Evolutionary conservation across 1,140 invertebrate species (phyloP).

Genomic region (Idris sp.): DNA sequence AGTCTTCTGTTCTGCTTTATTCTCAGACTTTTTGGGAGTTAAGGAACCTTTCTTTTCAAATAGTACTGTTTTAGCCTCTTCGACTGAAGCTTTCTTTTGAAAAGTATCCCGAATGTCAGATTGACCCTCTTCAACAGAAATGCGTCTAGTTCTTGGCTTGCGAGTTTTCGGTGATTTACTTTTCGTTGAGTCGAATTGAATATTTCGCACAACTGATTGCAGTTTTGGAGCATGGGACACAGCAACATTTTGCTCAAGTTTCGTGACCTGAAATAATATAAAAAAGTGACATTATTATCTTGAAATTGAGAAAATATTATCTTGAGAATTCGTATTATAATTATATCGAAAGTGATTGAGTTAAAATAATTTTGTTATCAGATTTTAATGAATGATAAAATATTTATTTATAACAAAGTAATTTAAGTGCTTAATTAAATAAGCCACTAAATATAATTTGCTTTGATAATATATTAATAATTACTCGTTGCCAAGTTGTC

Average conservation of each 20-base stretch:
- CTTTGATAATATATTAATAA: too few species aligned
- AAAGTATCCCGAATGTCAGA: constrained; percentile 73
- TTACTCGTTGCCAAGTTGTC: too few species aligned
- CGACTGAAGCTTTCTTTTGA: constrained; percentile 65
- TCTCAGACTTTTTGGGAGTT: constrained; percentile 70
- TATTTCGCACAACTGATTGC: constrained; percentile 66
- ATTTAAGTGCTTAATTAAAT: too few species aligned
- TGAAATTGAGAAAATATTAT: too few species aligned
- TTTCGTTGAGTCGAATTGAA: constrained; percentile 70
- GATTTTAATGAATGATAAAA: too few species aligned
- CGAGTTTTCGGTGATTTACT: constrained; percentile 49
- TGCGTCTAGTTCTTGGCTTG: constrained; percentile 39
- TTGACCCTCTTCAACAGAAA: constrained; percentile 64
- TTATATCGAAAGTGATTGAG: too few species aligned
- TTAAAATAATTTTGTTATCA: too few species aligned
- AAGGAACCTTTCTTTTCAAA: constrained; percentile 73
- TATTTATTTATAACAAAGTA: too few species aligned
- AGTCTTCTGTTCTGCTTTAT: constrained; percentile 65
- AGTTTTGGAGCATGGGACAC: constrained; percentile 32
- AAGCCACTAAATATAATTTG: too few species aligned
- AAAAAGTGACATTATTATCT: too few species aligned
- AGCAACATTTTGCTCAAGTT: constrained; percentile 11
- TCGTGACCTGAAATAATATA: constrained; percentile 8
- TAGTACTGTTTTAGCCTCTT: constrained; percentile 64
- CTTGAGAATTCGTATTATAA: too few species aligned